Percentiles rank a stretch among this genome's conserved stretches.
phyloP scores from a whole-genome alignment of 1,140 invertebrate species.

The Charaxes varanes region DNA sequence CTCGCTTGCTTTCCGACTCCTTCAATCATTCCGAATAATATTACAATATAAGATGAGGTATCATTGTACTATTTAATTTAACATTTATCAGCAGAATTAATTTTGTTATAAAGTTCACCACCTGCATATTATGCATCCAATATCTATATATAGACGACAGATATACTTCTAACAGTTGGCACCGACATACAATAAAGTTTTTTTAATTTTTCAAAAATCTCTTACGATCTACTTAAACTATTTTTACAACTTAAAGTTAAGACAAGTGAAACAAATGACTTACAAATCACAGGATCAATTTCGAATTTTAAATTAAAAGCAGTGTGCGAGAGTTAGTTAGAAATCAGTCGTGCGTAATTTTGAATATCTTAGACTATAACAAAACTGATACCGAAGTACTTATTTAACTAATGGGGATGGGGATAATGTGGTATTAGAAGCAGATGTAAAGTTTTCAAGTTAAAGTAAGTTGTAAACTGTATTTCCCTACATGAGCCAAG shows the following conservation, averaged over 20 bases:
- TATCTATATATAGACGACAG: not conserved
- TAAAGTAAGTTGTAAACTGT: too few relatives aligned
- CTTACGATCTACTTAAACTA: conserved; percentile 20
- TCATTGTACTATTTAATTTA: too few relatives aligned
- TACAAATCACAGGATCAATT: conserved; percentile 10
- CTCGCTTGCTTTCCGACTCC: too few relatives aligned
- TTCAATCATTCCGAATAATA: too few relatives aligned
- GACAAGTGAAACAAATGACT: conserved; percentile 4
- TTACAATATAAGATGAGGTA: too few relatives aligned
- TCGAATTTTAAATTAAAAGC: conserved; percentile 3
- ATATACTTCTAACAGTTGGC: conserved; percentile 28
- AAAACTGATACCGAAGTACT: too few relatives aligned
- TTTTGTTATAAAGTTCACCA: too few relatives aligned
- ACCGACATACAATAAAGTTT: conserved; percentile 23
- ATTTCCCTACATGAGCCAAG: too few relatives aligned
- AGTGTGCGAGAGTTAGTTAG: conserved; percentile 5
- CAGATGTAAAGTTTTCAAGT: too few relatives aligned
- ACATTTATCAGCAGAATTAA: too few relatives aligned
- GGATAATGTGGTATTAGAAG: too few relatives aligned
- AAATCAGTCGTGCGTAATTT: conserved; percentile 29
- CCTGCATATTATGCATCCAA: not conserved
- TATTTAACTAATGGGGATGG: too few relatives aligned
- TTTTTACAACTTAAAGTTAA: conserved; percentile 1
- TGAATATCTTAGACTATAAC: not conserved
- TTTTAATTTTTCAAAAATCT: not conserved